phyloP scores from a whole-genome alignment of 2,797 vertebrate genomes.

The Hafferia zeledoni region DNA sequence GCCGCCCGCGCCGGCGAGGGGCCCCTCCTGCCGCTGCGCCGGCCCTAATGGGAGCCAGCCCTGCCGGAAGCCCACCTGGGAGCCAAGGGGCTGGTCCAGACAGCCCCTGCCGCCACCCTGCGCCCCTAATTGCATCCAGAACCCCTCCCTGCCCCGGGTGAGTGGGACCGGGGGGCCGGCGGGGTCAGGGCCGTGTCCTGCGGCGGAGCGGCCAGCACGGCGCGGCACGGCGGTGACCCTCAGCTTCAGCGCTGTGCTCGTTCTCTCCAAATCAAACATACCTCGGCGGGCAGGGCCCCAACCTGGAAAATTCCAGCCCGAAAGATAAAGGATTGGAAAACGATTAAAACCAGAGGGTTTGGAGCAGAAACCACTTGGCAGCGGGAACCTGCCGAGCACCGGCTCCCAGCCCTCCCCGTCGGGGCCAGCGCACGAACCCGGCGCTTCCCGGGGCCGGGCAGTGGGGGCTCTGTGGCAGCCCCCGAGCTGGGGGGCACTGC shows the following conservation, averaged over 20 bases:
- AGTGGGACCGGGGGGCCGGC: background rate
- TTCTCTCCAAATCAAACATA: slow-evolving; percentile 64
- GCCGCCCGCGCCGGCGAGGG: slow-evolving; percentile 37
- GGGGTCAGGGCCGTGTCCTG: background rate
- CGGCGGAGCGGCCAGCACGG: background rate
- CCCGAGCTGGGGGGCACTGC: rapidly evolving
- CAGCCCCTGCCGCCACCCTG: background rate
- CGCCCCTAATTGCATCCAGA: slow-evolving; percentile 73
- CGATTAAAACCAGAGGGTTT: slow-evolving; percentile 65
- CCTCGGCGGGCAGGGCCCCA: slow-evolving; percentile 47
- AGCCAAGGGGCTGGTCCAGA: background rate
- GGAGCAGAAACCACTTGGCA: slow-evolving; percentile 61
- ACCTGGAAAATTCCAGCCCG: slow-evolving; percentile 65
- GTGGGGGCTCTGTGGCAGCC: background rate
- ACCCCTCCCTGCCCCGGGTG: background rate
- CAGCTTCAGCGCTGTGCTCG: background rate
- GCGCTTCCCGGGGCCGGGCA: background rate
- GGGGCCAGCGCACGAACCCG: background rate
- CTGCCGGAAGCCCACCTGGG: slow-evolving; percentile 73
- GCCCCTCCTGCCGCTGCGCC: slow-evolving; percentile 1
- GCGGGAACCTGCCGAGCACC: slow-evolving; percentile 11
- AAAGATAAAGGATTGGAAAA: slow-evolving; percentile 70
- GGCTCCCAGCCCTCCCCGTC: background rate
- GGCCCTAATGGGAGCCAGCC: slow-evolving; percentile 69
- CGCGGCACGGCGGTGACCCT: slow-evolving; percentile 15